Evolutionary conservation across 2,797 vertebrate species (phyloP).

Genomic region (Brachyalestes nurse): DNA sequence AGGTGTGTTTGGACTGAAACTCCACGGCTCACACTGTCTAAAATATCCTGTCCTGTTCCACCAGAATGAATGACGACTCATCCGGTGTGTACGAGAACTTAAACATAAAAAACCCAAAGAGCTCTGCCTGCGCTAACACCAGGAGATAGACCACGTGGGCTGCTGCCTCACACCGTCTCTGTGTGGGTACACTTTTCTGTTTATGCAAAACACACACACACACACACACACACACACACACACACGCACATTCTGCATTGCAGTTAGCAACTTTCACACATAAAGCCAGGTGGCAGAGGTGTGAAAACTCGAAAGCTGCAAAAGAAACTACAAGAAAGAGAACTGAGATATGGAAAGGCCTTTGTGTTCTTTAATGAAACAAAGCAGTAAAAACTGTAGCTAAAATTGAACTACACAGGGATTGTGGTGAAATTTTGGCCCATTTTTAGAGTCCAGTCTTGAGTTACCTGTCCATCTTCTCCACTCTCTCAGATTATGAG

Average conservation of each 20-base stretch:
- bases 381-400: background rate
- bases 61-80: slow-evolving; percentile 83
- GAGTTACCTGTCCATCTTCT: too few relatives aligned
- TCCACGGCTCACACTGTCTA: slow-evolving; percentile 3
- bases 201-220: slow-evolving; percentile 26
- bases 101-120: slow-evolving; percentile 85
- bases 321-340: background rate
- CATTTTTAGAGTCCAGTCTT: too few relatives aligned
- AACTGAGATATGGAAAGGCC: background rate
- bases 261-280: slow-evolving; percentile 3
- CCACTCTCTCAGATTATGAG: too few relatives aligned
- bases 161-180: slow-evolving; percentile 62
- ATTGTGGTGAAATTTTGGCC: too few relatives aligned
- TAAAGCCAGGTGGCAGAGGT: slow-evolving; percentile 4
- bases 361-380: background rate
- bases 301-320: slow-evolving; percentile 11
- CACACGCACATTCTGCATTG: background rate
- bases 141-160: slow-evolving; percentile 78
- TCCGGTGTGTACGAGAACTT: slow-evolving; percentile 90
- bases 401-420: too few relatives aligned
- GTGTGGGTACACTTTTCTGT: slow-evolving; percentile 69
- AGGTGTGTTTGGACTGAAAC: slow-evolving; percentile 32
- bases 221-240: slow-evolving; percentile 14
- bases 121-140: slow-evolving; percentile 79
- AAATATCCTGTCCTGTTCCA: slow-evolving; percentile 46